These are phyloP conservation scores for Rhinoptilus africanus DNA, from an alignment of 2,113 vertebrate species.

Conservation along the genomic window DNA sequence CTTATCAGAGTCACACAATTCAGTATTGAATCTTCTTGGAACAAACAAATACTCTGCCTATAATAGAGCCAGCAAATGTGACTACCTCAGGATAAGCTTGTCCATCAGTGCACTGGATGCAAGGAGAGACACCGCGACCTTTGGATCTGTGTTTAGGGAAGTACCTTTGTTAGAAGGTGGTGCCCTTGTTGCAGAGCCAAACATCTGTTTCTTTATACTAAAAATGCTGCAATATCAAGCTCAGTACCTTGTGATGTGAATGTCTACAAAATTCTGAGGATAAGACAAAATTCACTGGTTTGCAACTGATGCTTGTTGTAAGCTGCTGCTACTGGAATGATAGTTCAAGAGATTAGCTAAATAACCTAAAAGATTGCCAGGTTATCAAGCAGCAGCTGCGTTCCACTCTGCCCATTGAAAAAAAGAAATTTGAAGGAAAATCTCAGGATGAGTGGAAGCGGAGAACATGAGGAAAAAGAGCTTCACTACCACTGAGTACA, in stretches of 20 bases:
- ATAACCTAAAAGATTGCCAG: background rate
- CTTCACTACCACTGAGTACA: background rate
- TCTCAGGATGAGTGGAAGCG: background rate
- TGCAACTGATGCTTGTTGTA: background rate
- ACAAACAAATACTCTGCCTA: background rate
- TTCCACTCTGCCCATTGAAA: background rate
- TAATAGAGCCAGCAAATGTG: background rate
- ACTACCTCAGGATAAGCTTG: background rate
- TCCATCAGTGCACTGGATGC: background rate
- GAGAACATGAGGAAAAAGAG: background rate
- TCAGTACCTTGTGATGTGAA: background rate
- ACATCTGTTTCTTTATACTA: constrained; percentile 43
- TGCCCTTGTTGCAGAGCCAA: constrained; percentile 2
- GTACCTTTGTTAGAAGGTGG: background rate
- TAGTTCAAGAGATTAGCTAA: background rate
- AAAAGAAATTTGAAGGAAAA: background rate
- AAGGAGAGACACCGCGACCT: background rate
- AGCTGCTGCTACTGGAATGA: background rate
- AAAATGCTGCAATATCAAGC: constrained; percentile 17
- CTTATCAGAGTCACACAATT: background rate
- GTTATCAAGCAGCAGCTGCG: background rate
- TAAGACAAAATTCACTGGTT: constrained; percentile 11
- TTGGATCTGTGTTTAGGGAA: background rate
- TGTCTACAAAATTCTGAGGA: background rate
- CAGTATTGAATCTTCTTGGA: background rate